Base-by-base conservation (phyloP, 2,888 invertebrate genomes). In the Ferdinandea cuprea region DNA sequence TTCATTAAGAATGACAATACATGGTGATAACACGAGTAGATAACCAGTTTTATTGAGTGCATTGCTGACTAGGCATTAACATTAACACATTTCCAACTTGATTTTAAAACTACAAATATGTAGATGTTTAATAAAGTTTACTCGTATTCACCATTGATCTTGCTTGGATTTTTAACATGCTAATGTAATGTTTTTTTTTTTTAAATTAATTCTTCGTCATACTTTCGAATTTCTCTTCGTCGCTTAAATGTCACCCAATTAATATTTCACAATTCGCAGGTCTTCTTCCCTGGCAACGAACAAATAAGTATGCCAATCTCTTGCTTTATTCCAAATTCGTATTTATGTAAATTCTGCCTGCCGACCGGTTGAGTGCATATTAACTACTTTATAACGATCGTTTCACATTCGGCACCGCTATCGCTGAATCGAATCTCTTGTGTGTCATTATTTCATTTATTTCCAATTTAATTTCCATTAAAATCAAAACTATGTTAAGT, bases 331-430 rank as follows among this genome's bases (percentile, higher is more conserved):
- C 35, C 17, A 25, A 25, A 5, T 13, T 21, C 37, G 11, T 21
- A 42, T 30, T 1, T 63, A 61, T 71, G 54, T 30, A 40, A 63
- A 77, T 69, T 30, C n/a, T 11, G 0, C 25, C 28, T 17, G n/a
- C 28, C 15, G 46, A 56, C 61, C 54, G 40, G 61, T 63, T 71
- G 32, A 48, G 17, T 56, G 25, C 11, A 56, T 63, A 63, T 63
- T 40, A 77, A 69, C 15, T 8, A 32, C 48, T 13, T 28, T 40
- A 56, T 21, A 61, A 77, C 46, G 19, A 3, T 6, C 15, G 5
- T 28, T n/a, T 11, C 13, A 15, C 8, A 21, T 9, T 19, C 35
- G 6, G 19, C 32, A 19, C 11, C 3, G 1, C 19, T 4, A 21
- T 25, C 25, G 25, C 25, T n/a, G n/a, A n/a, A n/a, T n/a, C n/a